Evolutionary conservation across 2,797 vertebrate species (phyloP).

Genomic region (Allochrocebus solatus): DNA sequence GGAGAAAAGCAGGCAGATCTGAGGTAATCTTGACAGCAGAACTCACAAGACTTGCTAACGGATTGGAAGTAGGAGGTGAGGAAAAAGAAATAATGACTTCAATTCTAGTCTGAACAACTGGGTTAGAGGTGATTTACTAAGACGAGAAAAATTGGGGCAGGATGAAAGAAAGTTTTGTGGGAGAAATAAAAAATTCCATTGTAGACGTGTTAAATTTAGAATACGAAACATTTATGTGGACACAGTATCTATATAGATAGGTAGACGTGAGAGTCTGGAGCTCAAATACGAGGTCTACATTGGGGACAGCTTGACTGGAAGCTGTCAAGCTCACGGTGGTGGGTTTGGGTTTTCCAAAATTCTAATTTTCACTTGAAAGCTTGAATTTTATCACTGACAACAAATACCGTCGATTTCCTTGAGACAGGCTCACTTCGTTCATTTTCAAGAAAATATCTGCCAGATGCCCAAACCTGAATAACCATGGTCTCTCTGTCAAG

Average conservation of each 20-base stretch:
- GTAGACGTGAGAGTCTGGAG: neutral
- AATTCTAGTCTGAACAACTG: constrained; percentile 14
- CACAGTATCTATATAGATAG: neutral
- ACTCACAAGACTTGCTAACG: constrained; percentile 11
- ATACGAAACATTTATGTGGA: neutral
- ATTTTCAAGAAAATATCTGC: neutral
- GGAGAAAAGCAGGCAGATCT: neutral
- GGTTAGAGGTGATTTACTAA: neutral
- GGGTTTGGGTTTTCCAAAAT: constrained; percentile 10
- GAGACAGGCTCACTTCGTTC: neutral
- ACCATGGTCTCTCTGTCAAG: neutral
- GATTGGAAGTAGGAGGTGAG: neutral
- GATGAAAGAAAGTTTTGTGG: neutral
- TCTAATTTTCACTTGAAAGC: neutral
- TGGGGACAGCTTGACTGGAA: neutral
- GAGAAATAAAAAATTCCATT: constrained; percentile 31
- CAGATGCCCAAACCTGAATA: neutral
- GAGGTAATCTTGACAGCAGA: neutral
- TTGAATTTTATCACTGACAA: neutral
- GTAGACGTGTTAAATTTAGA: neutral
- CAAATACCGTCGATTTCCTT: neutral
- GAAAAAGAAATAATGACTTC: constrained; percentile 20
- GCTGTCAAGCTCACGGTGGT: neutral
- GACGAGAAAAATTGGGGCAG: neutral
- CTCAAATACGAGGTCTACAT: neutral